phyloP scores from a whole-genome alignment of 2,797 vertebrate species.

The Betta splendens region DNA sequence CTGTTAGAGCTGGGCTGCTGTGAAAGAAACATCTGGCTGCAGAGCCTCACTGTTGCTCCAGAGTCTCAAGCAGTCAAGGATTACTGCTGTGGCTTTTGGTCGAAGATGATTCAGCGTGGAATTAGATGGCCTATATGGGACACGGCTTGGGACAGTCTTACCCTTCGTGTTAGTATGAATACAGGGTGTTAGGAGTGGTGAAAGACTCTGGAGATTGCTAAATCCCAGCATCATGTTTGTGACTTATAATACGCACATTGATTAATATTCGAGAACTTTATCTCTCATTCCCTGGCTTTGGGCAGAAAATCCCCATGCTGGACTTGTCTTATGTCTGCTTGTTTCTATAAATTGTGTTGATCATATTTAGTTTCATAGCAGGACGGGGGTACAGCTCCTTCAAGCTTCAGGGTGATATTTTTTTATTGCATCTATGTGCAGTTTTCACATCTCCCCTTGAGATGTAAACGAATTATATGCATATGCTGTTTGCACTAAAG shows the following conservation, averaged over 20 bases:
- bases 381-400: conserved; percentile 3
- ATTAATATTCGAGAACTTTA: conserved; percentile 58
- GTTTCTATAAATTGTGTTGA: conserved; percentile 27
- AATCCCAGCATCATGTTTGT: conserved; percentile 44
- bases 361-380: conserved; percentile 23
- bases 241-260: conserved; percentile 57
- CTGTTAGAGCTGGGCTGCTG: conserved; percentile 56
- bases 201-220: conserved; percentile 38
- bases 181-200: conserved; percentile 37
- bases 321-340: conserved; percentile 25
- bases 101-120: conserved; percentile 73
- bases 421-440: conserved; percentile 13
- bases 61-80: conserved; percentile 64
- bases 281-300: conserved; percentile 41
- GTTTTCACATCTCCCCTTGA: neutral
- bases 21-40: conserved; percentile 75
- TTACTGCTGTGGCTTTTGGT: conserved; percentile 71
- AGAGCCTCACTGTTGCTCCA: conserved; percentile 61
- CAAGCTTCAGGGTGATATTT: conserved; percentile 17
- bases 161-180: conserved; percentile 46
- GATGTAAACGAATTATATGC: neutral
- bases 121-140: conserved; percentile 68
- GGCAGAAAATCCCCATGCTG: conserved; percentile 22
- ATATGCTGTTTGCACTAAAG: neutral
- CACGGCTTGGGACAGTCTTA: conserved; percentile 52